phyloP scores from a whole-genome alignment of 2,888 invertebrate genomes.

The Andrena fulva region DNA sequence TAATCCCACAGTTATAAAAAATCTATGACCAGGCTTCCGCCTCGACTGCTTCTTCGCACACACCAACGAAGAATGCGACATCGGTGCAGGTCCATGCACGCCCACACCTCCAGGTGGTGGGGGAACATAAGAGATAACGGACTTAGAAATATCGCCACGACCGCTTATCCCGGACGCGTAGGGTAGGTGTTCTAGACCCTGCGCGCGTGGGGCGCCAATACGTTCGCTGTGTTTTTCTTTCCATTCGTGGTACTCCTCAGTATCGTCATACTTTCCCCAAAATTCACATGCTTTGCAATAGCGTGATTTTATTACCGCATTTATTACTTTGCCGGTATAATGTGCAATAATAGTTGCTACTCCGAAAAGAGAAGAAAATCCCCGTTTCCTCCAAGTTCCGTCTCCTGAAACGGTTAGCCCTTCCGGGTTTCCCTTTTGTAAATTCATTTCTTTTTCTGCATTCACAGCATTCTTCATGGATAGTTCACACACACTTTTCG shows the following conservation, averaged over 20 bases:
- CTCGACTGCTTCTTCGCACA: too few relatives aligned
- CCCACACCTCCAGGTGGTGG: too few relatives aligned
- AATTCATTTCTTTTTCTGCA: conserved; percentile 29
- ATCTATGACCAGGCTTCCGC: too few relatives aligned
- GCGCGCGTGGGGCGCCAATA: too few relatives aligned
- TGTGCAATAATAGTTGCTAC: conserved; percentile 31
- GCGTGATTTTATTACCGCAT: conserved; percentile 26
- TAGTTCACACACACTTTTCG: conserved; percentile 31
- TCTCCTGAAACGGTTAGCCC: conserved; percentile 37
- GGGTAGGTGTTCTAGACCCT: too few relatives aligned
- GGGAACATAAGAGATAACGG: too few relatives aligned
- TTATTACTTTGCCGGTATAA: conserved; percentile 34
- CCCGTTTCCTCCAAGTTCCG: conserved; percentile 31
- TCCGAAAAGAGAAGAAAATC: conserved; percentile 26
- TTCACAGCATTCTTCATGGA: neutral
- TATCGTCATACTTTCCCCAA: conserved; percentile 25
- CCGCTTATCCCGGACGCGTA: too few relatives aligned
- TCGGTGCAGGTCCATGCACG: too few relatives aligned
- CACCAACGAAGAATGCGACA: too few relatives aligned
- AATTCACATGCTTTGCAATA: conserved; percentile 32
- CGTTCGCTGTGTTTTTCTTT: conserved; percentile 10
- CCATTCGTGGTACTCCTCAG: conserved; percentile 34
- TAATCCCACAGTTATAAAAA: too few relatives aligned
- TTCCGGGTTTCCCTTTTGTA: neutral
- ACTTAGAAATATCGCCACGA: too few relatives aligned